Conservation (phyloP, 2,888 invertebrate genomes). For the Nemurella pictetii region DNA sequence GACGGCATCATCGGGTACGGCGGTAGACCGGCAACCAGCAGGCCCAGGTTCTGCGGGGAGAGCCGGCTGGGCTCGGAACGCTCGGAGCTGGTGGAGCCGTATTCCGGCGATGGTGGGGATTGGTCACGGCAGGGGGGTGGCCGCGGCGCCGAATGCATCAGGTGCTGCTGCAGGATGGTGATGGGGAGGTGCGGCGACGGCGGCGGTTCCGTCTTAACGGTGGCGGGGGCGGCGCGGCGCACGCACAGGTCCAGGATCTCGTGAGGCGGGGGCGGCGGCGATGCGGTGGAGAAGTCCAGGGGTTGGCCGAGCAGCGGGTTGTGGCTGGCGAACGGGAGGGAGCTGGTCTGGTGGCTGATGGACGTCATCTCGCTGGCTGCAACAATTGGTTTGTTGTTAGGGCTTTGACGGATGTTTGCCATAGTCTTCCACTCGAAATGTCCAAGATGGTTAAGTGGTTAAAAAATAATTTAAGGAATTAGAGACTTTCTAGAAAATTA, state of each 20-base stretch:
- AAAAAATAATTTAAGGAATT: too few relatives aligned
- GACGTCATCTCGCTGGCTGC: neutral
- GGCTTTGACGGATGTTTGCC: too few relatives aligned
- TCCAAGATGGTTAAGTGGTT: too few relatives aligned
- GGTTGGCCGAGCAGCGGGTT: constrained; percentile 1
- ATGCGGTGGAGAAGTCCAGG: constrained; percentile 24
- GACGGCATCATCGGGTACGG: constrained; percentile 15
- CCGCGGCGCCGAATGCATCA: neutral
- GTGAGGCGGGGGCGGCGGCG: constrained; percentile 6
- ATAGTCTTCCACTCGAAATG: too few relatives aligned
- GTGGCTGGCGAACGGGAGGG: neutral
- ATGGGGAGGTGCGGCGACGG: neutral
- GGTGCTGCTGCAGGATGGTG: constrained; percentile 23
- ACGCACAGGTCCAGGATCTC: constrained; percentile 33
- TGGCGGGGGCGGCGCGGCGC: neutral
- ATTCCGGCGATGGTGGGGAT: neutral
- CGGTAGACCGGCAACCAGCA: neutral
- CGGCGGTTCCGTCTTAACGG: neutral
- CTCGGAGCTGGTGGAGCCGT: constrained; percentile 6
- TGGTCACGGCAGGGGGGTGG: neutral
- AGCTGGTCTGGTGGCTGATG: neutral
- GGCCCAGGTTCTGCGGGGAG: constrained; percentile 7
- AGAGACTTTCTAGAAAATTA: too few relatives aligned
- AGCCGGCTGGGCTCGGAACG: neutral
- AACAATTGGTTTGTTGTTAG: too few relatives aligned